A percentile compares a stretch with the other conserved stretches of the same genome.
Conservation (phyloP, 1,140 invertebrate genomes). For the Atta colombica region DNA sequence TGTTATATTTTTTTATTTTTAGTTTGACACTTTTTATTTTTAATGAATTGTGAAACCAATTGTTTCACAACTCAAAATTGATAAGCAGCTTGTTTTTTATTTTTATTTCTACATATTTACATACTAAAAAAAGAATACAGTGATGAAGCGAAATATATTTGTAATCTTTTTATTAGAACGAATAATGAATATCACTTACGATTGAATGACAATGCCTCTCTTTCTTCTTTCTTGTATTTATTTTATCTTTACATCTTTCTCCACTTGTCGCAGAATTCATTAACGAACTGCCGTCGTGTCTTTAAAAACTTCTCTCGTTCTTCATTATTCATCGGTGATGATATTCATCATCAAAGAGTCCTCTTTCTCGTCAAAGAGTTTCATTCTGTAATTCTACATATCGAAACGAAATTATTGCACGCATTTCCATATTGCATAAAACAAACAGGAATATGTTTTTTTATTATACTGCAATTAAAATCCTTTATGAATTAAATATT, state of each 20-base stretch:
- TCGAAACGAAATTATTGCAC: conserved; percentile 31
- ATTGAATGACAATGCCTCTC: conserved; percentile 22
- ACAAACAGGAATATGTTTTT: background rate
- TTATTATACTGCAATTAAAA: background rate
- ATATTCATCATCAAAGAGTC: conserved; percentile 43
- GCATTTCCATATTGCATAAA: conserved; percentile 18
- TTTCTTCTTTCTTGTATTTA: conserved; percentile 31
- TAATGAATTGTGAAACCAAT: background rate
- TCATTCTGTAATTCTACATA: conserved; percentile 18
- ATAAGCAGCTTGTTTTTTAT: conserved; percentile 6
- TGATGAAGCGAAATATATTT: background rate
- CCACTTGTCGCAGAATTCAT: conserved; percentile 46
- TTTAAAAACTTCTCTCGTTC: conserved; percentile 19
- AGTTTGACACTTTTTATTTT: background rate
- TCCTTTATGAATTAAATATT: background rate
- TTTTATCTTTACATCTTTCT: conserved; percentile 40
- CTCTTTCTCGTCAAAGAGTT: conserved; percentile 37
- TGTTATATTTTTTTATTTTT: background rate
- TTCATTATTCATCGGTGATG: conserved; percentile 38
- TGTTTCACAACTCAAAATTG: background rate
- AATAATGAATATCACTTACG: conserved; percentile 34
- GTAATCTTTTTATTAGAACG: background rate
- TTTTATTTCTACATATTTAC: background rate
- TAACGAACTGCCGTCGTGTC: conserved; percentile 4
- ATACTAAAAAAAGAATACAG: background rate